Percentiles rank a stretch among this genome's conserved stretches.
Evolutionary conservation across 2,888 invertebrate genomes (phyloP).

Genomic region (Eupeodes latifasciatus): DNA sequence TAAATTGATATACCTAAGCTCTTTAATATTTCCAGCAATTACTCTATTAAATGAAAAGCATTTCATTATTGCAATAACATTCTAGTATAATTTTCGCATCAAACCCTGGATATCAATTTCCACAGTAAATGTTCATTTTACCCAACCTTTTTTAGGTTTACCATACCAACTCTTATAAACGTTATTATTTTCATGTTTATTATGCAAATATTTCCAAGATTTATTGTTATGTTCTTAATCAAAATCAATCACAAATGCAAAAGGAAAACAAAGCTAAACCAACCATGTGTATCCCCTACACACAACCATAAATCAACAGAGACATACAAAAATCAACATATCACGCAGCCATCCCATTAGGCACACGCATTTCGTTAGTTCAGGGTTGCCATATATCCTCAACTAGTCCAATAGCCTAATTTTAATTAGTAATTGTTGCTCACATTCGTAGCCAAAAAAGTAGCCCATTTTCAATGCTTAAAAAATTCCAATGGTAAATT

Average conservation of each 20-base stretch:
- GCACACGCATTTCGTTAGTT: conserved; percentile 24
- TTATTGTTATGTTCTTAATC: conserved; percentile 30
- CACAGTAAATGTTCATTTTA: neutral
- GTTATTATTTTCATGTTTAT: neutral
- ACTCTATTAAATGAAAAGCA: too few species aligned
- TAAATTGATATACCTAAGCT: too few species aligned
- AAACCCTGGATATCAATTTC: neutral
- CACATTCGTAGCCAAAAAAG: too few species aligned
- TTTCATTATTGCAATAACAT: too few species aligned
- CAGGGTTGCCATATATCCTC: too few species aligned
- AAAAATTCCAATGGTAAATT: too few species aligned
- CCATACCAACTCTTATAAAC: neutral
- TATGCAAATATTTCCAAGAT: conserved; percentile 25
- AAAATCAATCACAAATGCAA: conserved; percentile 40
- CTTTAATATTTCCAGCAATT: too few species aligned
- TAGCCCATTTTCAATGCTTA: too few species aligned
- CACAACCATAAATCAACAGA: conserved; percentile 54
- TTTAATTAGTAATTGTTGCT: too few species aligned
- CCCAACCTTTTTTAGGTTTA: neutral
- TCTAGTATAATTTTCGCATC: too few species aligned
- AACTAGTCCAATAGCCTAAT: too few species aligned
- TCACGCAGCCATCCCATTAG: conserved; percentile 51
- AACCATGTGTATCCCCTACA: conserved; percentile 2
- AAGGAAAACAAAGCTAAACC: conserved; percentile 15
- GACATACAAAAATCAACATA: conserved; percentile 35